Base-by-base conservation (phyloP, 2,113 vertebrate genomes). In the Tinamus guttatus region DNA sequence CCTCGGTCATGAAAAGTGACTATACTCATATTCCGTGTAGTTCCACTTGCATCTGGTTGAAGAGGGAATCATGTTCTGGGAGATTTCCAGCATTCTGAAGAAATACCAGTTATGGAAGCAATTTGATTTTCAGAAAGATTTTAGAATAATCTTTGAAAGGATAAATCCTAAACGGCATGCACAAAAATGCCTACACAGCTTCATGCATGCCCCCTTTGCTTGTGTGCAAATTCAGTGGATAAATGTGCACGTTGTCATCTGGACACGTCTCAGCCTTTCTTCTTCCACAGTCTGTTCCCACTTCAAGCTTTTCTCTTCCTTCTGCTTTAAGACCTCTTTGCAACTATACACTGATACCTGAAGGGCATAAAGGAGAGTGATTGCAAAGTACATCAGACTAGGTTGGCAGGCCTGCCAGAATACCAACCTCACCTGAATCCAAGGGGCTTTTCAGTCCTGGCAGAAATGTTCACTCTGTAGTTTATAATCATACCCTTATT, bases 101-200 rank as follows among this genome's bases (percentile, higher is more conserved):
- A 86, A 54, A 60, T 2, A 41, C 24, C 11, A 36, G 8, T 36
- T 85, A 27, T 74, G 32, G 28, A 76, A 82, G 11, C 21, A 56
- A 6, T 36, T 12, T 34, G 73, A 5, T 2, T 18, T 81, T 62
- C 63, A 10, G 34, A 47, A 69, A 36, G 28, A 60, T 62, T 90
- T 69, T 64, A 38, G 32, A 75, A n/a, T 10, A 36, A 12, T 21
- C 25, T 30, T 22, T 47, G 17, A 41, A 81, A 71, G 11, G 25
- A 62, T 13, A 34, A 64, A 52, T 69, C 54, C 49, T 16, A 20
- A 81, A 40, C 0, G 1, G 13, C n/a, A 32, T 0, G 0, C 13
- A 20, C 4, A 19, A 81, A 75, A 43, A 0, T 14, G 30, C 0
- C 3, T 67, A 32, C 9, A 6, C 2, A 0, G 2, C 79, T 84